Conservation (phyloP, 2,888 invertebrate species). For the Boloria euphrosyne region DNA sequence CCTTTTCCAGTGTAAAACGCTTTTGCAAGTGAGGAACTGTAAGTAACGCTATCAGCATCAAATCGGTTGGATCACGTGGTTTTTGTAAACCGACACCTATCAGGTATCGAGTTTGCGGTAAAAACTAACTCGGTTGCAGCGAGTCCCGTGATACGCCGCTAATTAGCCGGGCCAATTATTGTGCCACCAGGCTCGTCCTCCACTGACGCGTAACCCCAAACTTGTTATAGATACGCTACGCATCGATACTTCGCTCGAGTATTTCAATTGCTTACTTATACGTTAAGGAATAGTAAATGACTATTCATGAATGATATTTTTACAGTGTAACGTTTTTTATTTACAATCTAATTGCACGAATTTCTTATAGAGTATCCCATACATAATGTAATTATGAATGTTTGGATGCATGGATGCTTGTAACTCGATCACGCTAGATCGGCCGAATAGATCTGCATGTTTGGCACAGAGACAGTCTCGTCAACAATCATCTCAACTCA, state of each 20-base stretch:
- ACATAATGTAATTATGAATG: too few relatives aligned
- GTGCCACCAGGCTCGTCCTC: slow-evolving; percentile 40
- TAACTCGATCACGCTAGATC: too few relatives aligned
- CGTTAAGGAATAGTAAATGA: not conserved
- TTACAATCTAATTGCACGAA: too few relatives aligned
- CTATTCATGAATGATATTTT: too few relatives aligned
- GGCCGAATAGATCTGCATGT: too few relatives aligned
- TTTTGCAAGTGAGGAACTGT: slow-evolving; percentile 7
- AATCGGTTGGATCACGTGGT: slow-evolving; percentile 32
- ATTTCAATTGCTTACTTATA: slow-evolving; percentile 1
- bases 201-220: slow-evolving; percentile 20
- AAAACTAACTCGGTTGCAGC: slow-evolving; percentile 46
- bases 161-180: slow-evolving; percentile 52
- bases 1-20: not conserved
- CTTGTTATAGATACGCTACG: slow-evolving; percentile 21
- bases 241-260: slow-evolving; percentile 7
- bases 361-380: too few relatives aligned
- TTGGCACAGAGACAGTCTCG: too few relatives aligned
- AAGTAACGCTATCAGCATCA: slow-evolving; percentile 31
- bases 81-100: slow-evolving; percentile 39
- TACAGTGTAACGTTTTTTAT: too few relatives aligned
- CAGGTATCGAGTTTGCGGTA: slow-evolving; percentile 43
- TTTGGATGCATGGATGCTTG: too few relatives aligned
- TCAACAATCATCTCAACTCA: too few relatives aligned
- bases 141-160: slow-evolving; percentile 45